These are phyloP conservation scores for Helleia helle DNA, from an alignment of 2,888 invertebrate genomes.

Conservation along the genomic window DNA sequence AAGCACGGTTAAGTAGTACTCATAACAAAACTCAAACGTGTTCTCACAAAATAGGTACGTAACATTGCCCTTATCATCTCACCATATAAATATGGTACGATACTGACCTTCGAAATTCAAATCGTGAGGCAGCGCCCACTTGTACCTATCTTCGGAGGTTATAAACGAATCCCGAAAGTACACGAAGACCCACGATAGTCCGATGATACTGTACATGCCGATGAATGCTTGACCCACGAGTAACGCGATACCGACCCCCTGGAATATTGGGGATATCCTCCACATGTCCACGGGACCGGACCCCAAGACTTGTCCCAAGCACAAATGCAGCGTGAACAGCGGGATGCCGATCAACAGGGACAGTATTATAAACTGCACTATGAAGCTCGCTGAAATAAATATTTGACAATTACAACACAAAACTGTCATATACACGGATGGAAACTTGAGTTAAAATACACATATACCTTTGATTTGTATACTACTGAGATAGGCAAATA, in stretches of 20 bases:
- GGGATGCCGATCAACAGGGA: constrained; percentile 89
- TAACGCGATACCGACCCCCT: constrained; percentile 90
- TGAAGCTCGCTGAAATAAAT: constrained; percentile 81
- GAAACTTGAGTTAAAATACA: too few species aligned
- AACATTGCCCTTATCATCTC: not conserved
- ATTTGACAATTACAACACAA: too few species aligned
- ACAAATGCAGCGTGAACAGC: constrained; percentile 87
- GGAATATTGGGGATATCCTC: constrained; percentile 92
- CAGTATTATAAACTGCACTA: constrained; percentile 89
- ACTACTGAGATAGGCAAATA: too few species aligned
- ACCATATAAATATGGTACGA: too few species aligned
- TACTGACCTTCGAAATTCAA: constrained; percentile 78
- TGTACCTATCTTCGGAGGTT: constrained; percentile 83
- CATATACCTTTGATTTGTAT: too few species aligned
- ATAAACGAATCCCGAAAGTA: constrained; percentile 92
- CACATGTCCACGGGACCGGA: constrained; percentile 94
- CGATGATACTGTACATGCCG: constrained; percentile 90
- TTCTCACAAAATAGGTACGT: not conserved
- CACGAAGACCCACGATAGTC: constrained; percentile 93
- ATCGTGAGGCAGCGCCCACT: constrained; percentile 85
- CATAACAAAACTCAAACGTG: not conserved
- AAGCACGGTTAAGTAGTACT: too few species aligned
- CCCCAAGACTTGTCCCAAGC: constrained; percentile 87
- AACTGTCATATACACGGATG: too few species aligned
- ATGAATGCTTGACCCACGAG: constrained; percentile 85